phyloP scores from a whole-genome alignment of 1,140 invertebrate genomes.

The Caenorhabditis brenneri region DNA sequence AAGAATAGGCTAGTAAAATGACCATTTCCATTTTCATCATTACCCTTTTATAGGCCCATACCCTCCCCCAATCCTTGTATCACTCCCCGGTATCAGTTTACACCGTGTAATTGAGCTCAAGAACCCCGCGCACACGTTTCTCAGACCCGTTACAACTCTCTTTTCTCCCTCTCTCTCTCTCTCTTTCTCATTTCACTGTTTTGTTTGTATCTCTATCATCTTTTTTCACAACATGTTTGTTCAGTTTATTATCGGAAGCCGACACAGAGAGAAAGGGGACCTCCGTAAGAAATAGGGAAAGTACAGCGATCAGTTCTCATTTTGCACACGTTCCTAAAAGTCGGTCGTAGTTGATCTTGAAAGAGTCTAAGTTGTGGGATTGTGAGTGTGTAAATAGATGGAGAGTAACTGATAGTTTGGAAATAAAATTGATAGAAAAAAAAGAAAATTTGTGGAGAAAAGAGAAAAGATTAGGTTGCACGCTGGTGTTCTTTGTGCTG shows the following conservation, averaged over 20 bases:
- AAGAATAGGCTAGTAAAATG: too few species aligned
- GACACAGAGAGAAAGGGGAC: background rate
- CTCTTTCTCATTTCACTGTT: too few species aligned
- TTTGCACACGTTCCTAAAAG: constrained; percentile 7
- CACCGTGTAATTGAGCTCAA: too few species aligned
- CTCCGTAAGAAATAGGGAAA: constrained; percentile 3
- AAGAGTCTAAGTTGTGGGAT: too few species aligned
- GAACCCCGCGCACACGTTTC: constrained; percentile 25
- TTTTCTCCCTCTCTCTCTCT: too few species aligned
- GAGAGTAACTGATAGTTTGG: constrained; percentile 37
- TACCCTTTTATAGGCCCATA: too few species aligned
- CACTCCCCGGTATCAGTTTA: background rate
- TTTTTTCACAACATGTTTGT: constrained; percentile 27
- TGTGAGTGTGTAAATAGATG: too few species aligned
- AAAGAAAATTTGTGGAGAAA: too few species aligned
- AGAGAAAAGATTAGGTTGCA: constrained; percentile 31
- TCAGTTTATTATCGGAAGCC: constrained; percentile 39
- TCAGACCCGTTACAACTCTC: constrained; percentile 9
- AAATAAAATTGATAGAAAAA: too few species aligned
- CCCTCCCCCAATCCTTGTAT: constrained; percentile 4
- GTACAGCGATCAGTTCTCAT: constrained; percentile 32
- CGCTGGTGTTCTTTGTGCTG: constrained; percentile 25
- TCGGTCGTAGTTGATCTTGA: background rate
- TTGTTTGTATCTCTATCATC: too few species aligned
- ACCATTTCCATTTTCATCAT: too few species aligned